Evolutionary conservation across 2,113 vertebrate species (phyloP).

Genomic region (Zapus hudsonius): DNA sequence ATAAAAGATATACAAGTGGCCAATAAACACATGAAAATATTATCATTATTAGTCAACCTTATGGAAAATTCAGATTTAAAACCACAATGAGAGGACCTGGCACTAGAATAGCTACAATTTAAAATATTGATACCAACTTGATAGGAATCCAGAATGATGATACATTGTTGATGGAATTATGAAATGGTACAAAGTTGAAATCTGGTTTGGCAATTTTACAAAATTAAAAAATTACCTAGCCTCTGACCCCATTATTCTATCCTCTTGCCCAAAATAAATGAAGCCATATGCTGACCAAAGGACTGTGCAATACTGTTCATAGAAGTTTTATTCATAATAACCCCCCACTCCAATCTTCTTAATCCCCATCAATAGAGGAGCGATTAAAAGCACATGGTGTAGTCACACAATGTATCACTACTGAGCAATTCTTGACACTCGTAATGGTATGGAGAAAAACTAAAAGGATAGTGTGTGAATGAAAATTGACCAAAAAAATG

Average conservation of each 20-base stretch:
- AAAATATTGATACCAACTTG: neutral
- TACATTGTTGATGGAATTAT: neutral
- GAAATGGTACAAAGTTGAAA: neutral
- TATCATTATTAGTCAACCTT: neutral
- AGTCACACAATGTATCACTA: neutral
- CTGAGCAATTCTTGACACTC: neutral
- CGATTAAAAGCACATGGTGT: neutral
- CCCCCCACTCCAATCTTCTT: neutral
- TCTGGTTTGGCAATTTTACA: neutral
- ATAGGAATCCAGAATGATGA: neutral
- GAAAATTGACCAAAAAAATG: neutral
- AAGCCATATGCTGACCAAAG: neutral
- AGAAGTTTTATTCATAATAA: neutral
- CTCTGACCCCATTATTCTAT: neutral
- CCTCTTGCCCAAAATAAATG: neutral
- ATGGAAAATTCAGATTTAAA: neutral
- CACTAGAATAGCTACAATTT: neutral
- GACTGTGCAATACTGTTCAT: neutral
- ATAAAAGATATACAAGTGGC: neutral
- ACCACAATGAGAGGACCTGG: neutral
- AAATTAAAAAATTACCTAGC: neutral
- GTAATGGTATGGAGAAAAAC: neutral
- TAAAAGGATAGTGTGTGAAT: neutral
- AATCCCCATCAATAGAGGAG: neutral
- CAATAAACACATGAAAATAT: neutral